Percentiles rank a stretch among this genome's conserved stretches.
These are phyloP conservation scores for Erpornis zantholeuca DNA, from an alignment of 2,113 vertebrate species.

Conservation along the genomic window DNA sequence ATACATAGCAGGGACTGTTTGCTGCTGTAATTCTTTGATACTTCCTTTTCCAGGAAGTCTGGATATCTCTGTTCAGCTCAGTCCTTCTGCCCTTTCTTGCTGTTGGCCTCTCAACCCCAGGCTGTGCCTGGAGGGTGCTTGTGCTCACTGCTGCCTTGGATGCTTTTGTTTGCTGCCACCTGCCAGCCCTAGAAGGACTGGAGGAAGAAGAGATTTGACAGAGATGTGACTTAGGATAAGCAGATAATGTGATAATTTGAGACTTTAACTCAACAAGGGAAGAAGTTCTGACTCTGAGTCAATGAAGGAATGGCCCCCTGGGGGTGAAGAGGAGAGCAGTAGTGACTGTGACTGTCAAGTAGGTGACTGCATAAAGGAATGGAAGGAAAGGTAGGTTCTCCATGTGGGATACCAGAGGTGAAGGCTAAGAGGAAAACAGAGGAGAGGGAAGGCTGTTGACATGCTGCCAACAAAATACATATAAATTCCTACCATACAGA, in stretches of 20 bases:
- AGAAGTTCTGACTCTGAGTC: not conserved
- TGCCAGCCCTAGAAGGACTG: not conserved
- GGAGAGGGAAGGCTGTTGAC: not conserved
- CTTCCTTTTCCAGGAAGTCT: not conserved
- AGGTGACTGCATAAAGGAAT: not conserved
- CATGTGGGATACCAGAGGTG: not conserved
- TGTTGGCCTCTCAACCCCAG: not conserved
- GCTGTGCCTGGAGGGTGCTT: not conserved
- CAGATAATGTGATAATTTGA: not conserved
- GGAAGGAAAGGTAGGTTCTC: not conserved
- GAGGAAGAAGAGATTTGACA: not conserved
- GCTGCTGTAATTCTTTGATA: not conserved
- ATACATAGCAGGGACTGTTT: not conserved
- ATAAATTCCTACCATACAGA: not conserved
- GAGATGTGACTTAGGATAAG: not conserved
- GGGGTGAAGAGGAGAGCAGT: not conserved
- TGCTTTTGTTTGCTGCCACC: not conserved
- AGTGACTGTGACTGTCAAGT: not conserved
- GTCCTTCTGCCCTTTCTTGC: not conserved
- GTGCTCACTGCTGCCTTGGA: not conserved
- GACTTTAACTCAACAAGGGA: not conserved
- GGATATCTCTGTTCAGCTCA: fast-evolving
- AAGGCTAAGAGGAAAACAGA: not conserved
- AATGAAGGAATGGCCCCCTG: not conserved
- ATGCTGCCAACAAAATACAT: not conserved